Percentiles rank a stretch among this genome's conserved stretches.
Conservation (phyloP, 2,113 vertebrate species). For the Puntigrus tetrazona region DNA sequence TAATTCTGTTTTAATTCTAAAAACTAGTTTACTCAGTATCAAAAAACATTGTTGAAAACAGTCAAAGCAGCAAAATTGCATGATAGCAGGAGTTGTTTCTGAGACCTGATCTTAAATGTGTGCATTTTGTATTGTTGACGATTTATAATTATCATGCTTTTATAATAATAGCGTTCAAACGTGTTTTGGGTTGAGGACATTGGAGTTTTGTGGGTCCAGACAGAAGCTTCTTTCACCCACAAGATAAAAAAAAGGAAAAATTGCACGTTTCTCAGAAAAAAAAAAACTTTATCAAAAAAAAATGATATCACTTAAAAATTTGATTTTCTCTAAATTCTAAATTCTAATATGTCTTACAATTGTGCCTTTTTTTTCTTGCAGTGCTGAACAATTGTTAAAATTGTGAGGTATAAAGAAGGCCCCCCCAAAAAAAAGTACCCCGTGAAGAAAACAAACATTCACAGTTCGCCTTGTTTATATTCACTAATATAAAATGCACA, state of each 20-base stretch:
- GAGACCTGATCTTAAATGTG: neutral
- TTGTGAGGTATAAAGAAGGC: too few relatives aligned
- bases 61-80: neutral
- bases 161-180: neutral
- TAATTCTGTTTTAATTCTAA: too few relatives aligned
- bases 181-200: neutral
- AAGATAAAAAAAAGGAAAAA: too few relatives aligned
- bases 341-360: too few relatives aligned
- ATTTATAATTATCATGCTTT: neutral
- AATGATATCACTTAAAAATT: too few relatives aligned
- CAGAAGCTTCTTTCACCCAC: too few relatives aligned
- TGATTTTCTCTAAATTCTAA: neutral
- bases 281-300: too few relatives aligned
- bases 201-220: too few relatives aligned
- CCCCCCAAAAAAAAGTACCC: too few relatives aligned
- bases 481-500: neutral
- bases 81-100: neutral
- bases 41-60: too few relatives aligned
- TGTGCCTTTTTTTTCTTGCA: neutral
- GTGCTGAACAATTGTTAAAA: neutral
- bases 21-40: too few relatives aligned
- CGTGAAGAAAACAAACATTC: neutral
- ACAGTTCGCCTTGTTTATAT: neutral
- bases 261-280: too few relatives aligned
- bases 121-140: neutral